Conservation (phyloP, 2,113 vertebrate species). For the Melierax canorus region DNA sequence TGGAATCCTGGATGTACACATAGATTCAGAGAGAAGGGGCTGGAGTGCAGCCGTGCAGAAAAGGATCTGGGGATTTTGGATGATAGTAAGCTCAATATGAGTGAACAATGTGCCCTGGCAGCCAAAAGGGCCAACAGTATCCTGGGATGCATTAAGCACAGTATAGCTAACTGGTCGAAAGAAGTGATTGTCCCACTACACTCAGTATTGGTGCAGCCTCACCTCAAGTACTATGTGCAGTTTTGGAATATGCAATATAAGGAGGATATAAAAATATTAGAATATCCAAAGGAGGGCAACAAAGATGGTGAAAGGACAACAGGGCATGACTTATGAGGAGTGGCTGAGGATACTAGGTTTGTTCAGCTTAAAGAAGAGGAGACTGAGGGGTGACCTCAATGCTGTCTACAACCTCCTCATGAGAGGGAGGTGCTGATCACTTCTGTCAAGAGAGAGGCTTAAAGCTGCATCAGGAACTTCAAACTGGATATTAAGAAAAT, state of each 20-base stretch:
- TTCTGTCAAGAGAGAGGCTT: not conserved
- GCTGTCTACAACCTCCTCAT: not conserved
- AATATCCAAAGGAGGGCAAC: not conserved
- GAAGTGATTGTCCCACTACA: not conserved
- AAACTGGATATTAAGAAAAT: not conserved
- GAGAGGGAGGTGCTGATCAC: not conserved
- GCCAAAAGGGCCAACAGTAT: not conserved
- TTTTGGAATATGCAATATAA: not conserved
- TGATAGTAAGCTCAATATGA: not conserved
- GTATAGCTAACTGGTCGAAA: not conserved
- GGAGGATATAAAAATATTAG: not conserved
- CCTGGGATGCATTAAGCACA: not conserved
- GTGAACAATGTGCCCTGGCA: not conserved
- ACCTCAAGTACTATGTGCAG: not conserved
- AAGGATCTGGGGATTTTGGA: not conserved
- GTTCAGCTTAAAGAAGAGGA: not conserved
- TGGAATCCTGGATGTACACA: not conserved
- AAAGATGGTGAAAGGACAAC: not conserved
- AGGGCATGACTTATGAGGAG: not conserved
- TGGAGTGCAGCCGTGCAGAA: not conserved
- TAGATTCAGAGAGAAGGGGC: not conserved
- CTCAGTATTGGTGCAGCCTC: not conserved
- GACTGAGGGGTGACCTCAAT: not conserved
- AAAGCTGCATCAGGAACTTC: not conserved
- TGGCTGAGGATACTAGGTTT: not conserved